phyloP scores from a whole-genome alignment of 2,113 vertebrate genomes.

The Protobothrops flavoviridis region DNA sequence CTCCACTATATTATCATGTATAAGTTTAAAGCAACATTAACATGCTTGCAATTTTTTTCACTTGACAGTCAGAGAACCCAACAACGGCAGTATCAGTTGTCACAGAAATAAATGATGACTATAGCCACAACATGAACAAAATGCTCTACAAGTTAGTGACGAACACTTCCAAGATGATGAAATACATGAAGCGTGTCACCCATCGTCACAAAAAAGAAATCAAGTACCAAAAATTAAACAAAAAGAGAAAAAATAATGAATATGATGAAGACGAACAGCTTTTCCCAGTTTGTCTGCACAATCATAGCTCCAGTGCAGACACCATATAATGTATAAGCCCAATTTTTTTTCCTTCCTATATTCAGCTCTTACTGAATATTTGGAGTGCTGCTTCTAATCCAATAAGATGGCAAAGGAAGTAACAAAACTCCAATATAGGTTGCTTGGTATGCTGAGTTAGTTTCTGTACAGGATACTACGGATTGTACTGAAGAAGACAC shows the following conservation, averaged over 20 bases:
- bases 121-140: constrained; percentile 38
- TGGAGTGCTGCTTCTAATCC: constrained; percentile 13
- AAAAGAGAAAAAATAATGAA: constrained; percentile 16
- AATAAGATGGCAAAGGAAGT: background rate
- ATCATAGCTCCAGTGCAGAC: background rate
- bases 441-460: background rate
- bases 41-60: background rate
- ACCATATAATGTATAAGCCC: background rate
- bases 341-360: background rate
- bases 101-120: background rate
- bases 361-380: constrained; percentile 18
- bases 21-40: background rate
- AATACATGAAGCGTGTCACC: constrained; percentile 39
- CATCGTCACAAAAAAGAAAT: constrained; percentile 24
- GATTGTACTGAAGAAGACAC: background rate
- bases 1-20: background rate
- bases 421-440: background rate
- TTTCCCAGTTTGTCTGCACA: background rate
- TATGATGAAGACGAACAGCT: background rate
- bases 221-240: constrained; percentile 31
- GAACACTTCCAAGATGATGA: constrained; percentile 46
- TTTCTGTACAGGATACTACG: background rate
- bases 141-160: constrained; percentile 48
- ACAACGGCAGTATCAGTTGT: background rate
- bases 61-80: constrained; percentile 34